Base-by-base conservation (phyloP, 2,888 invertebrate species). In the Oligia fasciuncula region DNA sequence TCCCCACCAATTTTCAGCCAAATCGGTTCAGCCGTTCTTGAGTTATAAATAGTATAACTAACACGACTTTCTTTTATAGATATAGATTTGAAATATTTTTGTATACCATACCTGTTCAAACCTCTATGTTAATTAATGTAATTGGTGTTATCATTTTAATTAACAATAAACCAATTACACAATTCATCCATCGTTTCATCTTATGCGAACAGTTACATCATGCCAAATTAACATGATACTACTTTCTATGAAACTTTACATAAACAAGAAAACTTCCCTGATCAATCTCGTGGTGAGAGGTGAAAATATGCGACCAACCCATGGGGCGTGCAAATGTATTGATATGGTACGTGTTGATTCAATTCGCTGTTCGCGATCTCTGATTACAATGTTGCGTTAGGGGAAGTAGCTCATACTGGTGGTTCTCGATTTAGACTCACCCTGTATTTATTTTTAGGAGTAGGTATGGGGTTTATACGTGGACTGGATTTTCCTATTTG, bases 311-410 rank as follows among this genome's bases (percentile, higher is more conserved):
- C 46, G 75, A 71, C 54, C 8, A 73, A 60, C 67, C 73, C 75
- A 51, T 13, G 80, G 46, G 70, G 74, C 77, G 40, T 65, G 57
- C 35, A 17, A 70, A 73, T 76, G 60, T 76, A 67, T 83, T 76
- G 74, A 79, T 76, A 67, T 68, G 63, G 76, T 74, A 80, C 75
- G 75, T 72, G 66, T 73, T 71, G 76, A 83, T 85, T 76, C 83
- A 86, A 65, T 84, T 77, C 63, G 23, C 46, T 51, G 43, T 72
- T 46, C 9, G n/a, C 73, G 67, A 80, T 77, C n/a, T 68, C 66
- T 76, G 87, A 84, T 85, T 87, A 87, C 87, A 81, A 80, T 60
- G 77, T 84, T 69, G 66, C 57, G 68, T 71, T 65, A 49, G 80
- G 63, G 71, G 62, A 69, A 72, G 69, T 63, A 66, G 49, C 13